Evolutionary conservation across 30 jellyfish, hydroid and myxozoan species (phyloP).

Genomic region (Turritopsis rubra): DNA sequence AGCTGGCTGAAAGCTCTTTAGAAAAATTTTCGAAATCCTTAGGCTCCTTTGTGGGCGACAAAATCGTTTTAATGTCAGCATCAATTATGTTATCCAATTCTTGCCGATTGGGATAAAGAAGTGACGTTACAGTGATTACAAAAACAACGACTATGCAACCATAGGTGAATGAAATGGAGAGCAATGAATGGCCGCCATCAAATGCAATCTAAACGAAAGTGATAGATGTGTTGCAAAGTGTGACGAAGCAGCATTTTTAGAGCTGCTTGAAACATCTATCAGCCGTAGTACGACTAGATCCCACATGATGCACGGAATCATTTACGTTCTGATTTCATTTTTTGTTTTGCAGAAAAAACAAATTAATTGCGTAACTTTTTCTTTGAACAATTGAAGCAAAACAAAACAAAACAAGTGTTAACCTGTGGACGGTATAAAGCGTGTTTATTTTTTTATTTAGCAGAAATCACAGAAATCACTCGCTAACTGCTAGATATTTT

Average conservation of each 20-base stretch:
- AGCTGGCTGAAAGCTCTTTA: neutral
- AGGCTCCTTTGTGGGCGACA: neutral
- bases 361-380: too few species aligned
- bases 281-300: neutral
- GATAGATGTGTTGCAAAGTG: neutral
- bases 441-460: neutral
- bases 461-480: neutral
- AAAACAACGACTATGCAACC: conserved; percentile 2
- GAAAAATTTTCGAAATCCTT: conserved; percentile 7
- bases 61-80: neutral
- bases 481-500: neutral
- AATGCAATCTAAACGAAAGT: neutral
- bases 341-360: too few species aligned
- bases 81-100: neutral
- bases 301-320: neutral
- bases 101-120: neutral
- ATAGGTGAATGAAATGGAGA: neutral
- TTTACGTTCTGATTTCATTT: neutral
- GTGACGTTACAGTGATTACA: neutral
- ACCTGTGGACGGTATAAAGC: neutral
- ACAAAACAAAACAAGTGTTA: too few species aligned
- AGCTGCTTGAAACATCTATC: neutral
- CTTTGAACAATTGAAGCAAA: too few species aligned
- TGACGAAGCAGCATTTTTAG: neutral
- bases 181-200: neutral